Evolutionary conservation across 1,140 invertebrate species (phyloP), one percentile per base, ranked within the genome.

Genomic region (Cydia amplana): DNA sequence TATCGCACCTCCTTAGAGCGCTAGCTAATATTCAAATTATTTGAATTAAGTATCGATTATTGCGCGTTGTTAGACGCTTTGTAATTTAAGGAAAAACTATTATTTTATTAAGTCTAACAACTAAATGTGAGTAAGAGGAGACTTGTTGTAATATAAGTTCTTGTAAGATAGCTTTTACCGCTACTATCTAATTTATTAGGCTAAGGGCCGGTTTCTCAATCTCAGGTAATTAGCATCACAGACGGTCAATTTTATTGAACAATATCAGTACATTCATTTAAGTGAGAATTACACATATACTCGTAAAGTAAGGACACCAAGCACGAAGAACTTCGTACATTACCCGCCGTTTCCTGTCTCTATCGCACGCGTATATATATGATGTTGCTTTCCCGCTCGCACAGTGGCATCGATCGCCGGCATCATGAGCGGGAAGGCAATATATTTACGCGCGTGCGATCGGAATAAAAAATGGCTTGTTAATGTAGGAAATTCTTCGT

Each of bases 131-230:
- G 28, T 43, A 70, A 70, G 28, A 43, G 65, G 65, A 70, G 36
- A 70, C 65, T 70, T 70, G 43, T 70, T 70, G 65, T 70, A 70
- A 40, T 43, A 36, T 65, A 65, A n/a, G 28, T 70, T 18, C 32
- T 32, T 70, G 65, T 70, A 70, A 40, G 65, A 43, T 43, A 70
- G 65, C n/a, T 70, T 70, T 70, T 70, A 70, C 40, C 65, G 65
- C 36, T 70, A 70, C 65, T 70, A 14, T 70, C 36, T 70, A 36
- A 70, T 70, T 70, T 70, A 70, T 70, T 70, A 70, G n/a, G 43
- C 28, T 70, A 40, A 70, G 16, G 4, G 25, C 6, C 20, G 55
- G 10, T 60, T 60, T 60, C 10, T 60, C 20, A 60, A 60, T 60
- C 55, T 60, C 10, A 23, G 55, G 9, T 51, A 51, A 51, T 1